Base-by-base conservation (phyloP, 2,888 invertebrate species). In the Ochropleura plecta region DNA sequence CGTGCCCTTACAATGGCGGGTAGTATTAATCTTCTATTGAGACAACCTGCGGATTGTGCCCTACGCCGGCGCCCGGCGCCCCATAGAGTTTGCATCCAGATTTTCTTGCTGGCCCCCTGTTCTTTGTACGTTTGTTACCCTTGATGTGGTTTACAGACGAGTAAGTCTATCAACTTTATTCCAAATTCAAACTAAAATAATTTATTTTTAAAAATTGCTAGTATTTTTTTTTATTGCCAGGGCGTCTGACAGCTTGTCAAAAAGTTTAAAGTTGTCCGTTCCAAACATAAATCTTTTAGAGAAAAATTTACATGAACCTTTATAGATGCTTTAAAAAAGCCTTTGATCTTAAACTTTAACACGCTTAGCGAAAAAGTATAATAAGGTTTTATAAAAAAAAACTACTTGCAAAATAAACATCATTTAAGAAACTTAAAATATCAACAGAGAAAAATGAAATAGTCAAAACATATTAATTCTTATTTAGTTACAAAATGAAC, bases 21-120 rank as follows among this genome's bases (percentile, higher is more conserved):
- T 87, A 92, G 95, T 95, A 96, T 96, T 96, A 95, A 96, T 96
- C 96, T 96, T 96, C 92, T 91, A 93, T 94, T 92, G 92, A 91
- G 92, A 91, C 91, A 91, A 92, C 91, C 92, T 91, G 85, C 78
- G 82, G 76, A 83, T 87, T 80, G 88, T 84, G 87, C 88, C 88
- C 87, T 86, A 85, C 91, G 44, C 59, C 30, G 30, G 1, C 30
- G 30, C 55, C 68, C 55, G 81, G 77, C 82, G 91, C 92, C 95
- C 96, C 95, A 94, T 90, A 92, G 92, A 93, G 94, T 92, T 94
- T 93, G 93, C 93, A 94, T 92, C 92, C 93, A 93, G 93, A 92
- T 93, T 94, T 94, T 90, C 91, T 74, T 79, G 12, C 70, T 49
- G 91, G 92, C 92, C 90, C 92, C 90, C 85, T 85, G 70, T 79